Evolutionary conservation across 2,797 vertebrate genomes (phyloP), one percentile per base, ranked within the genome.

Genomic region (Carapus acus): DNA sequence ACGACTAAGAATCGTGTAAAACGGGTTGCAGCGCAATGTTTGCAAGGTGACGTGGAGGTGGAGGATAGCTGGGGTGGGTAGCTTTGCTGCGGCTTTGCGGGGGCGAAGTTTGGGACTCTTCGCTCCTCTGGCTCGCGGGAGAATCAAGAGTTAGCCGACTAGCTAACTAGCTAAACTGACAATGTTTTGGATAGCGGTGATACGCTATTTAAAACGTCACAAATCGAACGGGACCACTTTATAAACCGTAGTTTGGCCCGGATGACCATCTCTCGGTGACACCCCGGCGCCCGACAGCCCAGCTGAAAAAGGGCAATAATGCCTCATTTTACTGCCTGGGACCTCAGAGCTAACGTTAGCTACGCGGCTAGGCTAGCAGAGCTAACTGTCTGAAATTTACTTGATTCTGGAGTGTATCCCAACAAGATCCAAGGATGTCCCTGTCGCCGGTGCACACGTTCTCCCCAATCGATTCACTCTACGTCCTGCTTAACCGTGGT

Each of bases 71-170:
- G 67, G 49, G 50, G 41, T n/a, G n/a, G n/a, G 68, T 66, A 58
- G 76, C 69, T 58, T 41, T 51, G 64, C 69, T 65, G 59, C 51
- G 65, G 52, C 64, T 71, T 77, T 62, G 69, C 85, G 81, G 84
- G 85, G 82, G 81, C 82, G 71, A 90, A 90, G 86, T 90, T 90
- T 88, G 75, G 80, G 82, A 86, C 66, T 82, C 78, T 81, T 75
- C 71, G 72, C 72, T 74, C 81, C 69, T 78, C 71, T 68, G 69
- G 82, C 80, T 85, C 74, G 80, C 86, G 78, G 81, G 82, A 83
- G 77, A 84, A 85, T 79, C 78, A 63, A 64, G 77, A 76, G 71
- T 83, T 84, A 83, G 84, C 84, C 68, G 64, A 44, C 51, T 50
- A 77, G 81, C 84, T 74, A 81, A 69, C 50, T 60, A 65, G 77